Percentiles rank a stretch among this genome's conserved stretches.
Evolutionary conservation across 2,113 vertebrate species (phyloP).

Genomic region (Capreolus pygargus): DNA sequence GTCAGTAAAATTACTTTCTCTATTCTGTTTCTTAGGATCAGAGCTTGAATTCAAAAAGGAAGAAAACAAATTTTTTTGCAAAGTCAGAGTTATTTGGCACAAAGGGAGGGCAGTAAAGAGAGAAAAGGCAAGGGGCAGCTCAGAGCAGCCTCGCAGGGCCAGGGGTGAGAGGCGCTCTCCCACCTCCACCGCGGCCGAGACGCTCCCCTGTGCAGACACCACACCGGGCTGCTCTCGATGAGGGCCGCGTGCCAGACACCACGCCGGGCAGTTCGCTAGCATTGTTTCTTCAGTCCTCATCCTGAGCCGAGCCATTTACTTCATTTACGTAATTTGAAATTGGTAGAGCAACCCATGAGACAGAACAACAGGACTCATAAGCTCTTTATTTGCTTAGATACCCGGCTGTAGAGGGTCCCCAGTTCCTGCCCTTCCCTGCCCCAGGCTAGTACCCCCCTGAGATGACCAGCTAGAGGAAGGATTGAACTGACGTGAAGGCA

Average conservation of each 20-base stretch:
- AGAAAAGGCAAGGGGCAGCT: neutral
- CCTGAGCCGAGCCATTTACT: neutral
- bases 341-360: neutral
- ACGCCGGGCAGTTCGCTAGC: neutral
- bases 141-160: neutral
- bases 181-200: rapidly evolving
- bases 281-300: neutral
- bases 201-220: rapidly evolving
- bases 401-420: neutral
- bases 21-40: neutral
- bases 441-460: neutral
- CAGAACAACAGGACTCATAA: neutral
- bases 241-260: neutral
- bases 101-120: neutral
- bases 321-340: neutral
- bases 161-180: neutral
- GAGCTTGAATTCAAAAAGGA: neutral
- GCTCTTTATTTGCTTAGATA: neutral
- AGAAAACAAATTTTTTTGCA: neutral
- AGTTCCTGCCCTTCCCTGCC: neutral
- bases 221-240: neutral
- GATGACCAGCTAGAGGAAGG: neutral
- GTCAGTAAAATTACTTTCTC: neutral
- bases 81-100: neutral
- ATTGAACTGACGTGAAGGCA: neutral